Base-by-base conservation (phyloP, 2,113 vertebrate genomes). In the Cromileptes altivelis region DNA sequence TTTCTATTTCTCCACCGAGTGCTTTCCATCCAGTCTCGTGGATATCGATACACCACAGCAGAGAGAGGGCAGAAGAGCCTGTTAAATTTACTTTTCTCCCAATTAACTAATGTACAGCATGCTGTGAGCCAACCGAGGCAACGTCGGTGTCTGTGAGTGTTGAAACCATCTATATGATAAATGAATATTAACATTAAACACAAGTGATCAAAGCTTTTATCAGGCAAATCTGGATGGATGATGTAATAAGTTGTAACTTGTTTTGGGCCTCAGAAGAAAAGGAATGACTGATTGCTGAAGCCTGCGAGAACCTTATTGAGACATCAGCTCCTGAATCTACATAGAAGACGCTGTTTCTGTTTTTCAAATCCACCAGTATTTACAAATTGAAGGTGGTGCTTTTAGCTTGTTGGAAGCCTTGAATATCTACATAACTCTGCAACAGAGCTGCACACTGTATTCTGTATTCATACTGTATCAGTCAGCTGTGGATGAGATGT, bases 201-300 rank as follows among this genome's bases (percentile, higher is more conserved):
- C 37, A 15, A 80, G 70, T 40, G 65, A 67, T 77, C 58, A 85
- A 77, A 80, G 71, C 74, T 78, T 75, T 40, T 61, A 78, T 62
- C 62, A 56, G 47, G 33, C 8, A 52, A 68, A 67, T 72, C 52
- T 67, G 63, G 70, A 71, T 61, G 27, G 77, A 81, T 91, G 90
- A 91, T 89, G 91, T 71, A 91, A 91, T 67, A 64, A 8, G 71
- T 45, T 69, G 88, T 50, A 93, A 93, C 64, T 73, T 56, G 53
- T 55, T 84, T 71, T 55, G 19, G 57, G 30, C 40, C 52, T 33
- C 2, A 68, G 27, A 75, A 70, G 33, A 63, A 74, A 78, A 52
- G 50, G 37, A 64, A 75, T 52, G 12, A 14, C 25, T 72, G 58
- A 68, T 80, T 67, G 63, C 61, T 74, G 65, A 78, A 42, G 37